Conservation (phyloP, 2,113 vertebrate species). For the Eolophus roseicapilla region DNA sequence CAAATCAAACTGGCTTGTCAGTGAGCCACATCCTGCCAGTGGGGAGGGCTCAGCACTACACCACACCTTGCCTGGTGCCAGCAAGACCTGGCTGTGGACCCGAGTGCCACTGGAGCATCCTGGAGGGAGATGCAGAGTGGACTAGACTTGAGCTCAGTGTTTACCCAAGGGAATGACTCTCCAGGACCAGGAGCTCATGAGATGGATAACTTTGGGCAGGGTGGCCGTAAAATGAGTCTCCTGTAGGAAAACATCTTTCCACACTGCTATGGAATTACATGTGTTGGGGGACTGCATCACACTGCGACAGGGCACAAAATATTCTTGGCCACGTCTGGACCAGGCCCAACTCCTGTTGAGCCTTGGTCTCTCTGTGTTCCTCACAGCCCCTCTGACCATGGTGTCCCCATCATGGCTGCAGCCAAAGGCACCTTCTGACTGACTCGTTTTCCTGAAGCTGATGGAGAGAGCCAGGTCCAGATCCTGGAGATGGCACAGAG, state of each 20-base stretch:
- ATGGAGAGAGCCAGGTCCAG: neutral
- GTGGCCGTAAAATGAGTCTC: neutral
- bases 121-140: rapidly evolving
- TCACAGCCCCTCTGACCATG: neutral
- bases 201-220: neutral
- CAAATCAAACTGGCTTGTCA: neutral
- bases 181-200: neutral
- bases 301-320: neutral
- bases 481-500: neutral
- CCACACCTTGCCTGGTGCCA: neutral
- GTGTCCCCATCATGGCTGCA: neutral
- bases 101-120: neutral
- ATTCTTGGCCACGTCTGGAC: neutral
- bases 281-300: neutral
- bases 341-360: neutral
- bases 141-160: neutral
- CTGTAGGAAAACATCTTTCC: neutral
- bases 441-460: neutral
- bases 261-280: neutral
- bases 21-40: neutral
- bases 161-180: neutral
- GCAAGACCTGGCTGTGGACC: neutral
- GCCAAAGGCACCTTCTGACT: neutral
- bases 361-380: neutral
- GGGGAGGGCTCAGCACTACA: neutral